Base-by-base conservation (phyloP, 1,140 invertebrate species). In the Melitaea cinxia region DNA sequence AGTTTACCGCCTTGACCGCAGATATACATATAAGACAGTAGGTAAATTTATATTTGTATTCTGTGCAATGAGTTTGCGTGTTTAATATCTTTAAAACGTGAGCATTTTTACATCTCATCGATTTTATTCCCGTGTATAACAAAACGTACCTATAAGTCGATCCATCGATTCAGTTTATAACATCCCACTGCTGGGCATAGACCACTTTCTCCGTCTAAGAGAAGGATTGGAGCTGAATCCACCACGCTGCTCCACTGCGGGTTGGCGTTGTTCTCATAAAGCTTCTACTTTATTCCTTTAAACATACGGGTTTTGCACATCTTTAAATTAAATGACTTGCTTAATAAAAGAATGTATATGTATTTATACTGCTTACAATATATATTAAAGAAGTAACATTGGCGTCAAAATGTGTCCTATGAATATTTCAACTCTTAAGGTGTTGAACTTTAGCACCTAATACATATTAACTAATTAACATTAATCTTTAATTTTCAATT, bases 1-100 rank as follows among this genome's bases (percentile, higher is more conserved):
- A 55, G 57, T 62, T 42, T 62, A 54, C 62, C 58, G 63, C 62
- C 62, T 64, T 45, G 50, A 39, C 24, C 45, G 45, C 15, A 53
- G 53, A 58, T 57, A 60, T 54, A 65, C 21, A 58, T 54, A 65
- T 9, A 45, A 35, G 24, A 33, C 52, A 30, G 60, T 55, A 66
- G 7, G 39, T 39, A 64, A 30, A 57, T 57, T 17, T 37, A 14
- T 65, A 58, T 60, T 66, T 59, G n/a, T 60, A 47, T 10, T 26
- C 17, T 7, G 17, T 30, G 28, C 49, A 66, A 66, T 66, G 50
- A 66, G 19, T 66, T 55, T 0, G 50, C 50, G 50, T 59, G 60
- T 37, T 60, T 55, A 45, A 14, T 49, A 47, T 61, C 21, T 55
- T 59, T 24, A 47, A 55, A 42, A 57, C 12, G 33, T 55, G 55